These are phyloP conservation scores for Xiphophorus birchmanni DNA, from an alignment of 2,797 vertebrate species.

Conservation along the genomic window DNA sequence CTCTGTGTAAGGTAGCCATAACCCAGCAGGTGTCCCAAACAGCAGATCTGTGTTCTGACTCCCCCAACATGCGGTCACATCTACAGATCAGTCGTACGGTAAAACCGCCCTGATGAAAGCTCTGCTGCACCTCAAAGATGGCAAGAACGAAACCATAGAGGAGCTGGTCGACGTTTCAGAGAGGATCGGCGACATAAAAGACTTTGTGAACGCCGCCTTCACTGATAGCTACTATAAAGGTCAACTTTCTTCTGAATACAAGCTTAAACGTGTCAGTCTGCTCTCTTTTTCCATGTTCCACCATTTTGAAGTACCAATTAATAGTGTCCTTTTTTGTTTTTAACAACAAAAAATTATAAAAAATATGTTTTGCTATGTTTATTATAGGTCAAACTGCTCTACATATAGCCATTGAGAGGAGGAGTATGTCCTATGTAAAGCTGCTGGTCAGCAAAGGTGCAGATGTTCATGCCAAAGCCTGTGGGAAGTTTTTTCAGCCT, in stretches of 20 bases:
- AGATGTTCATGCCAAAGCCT: conserved; percentile 89
- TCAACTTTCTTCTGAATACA: conserved; percentile 56
- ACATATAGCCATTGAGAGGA: conserved; percentile 94
- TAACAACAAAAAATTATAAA: not conserved
- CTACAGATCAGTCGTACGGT: conserved; percentile 86
- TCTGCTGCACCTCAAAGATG: conserved; percentile 88
- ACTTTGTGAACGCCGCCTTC: conserved; percentile 89
- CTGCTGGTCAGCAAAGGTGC: conserved; percentile 91
- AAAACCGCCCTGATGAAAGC: conserved; percentile 93
- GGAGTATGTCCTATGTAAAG: conserved; percentile 85
- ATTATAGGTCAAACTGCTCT: conserved; percentile 91
- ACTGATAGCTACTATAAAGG: conserved; percentile 90
- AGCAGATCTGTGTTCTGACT: not conserved
- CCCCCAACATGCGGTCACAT: conserved; percentile 19
- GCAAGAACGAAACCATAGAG: conserved; percentile 87
- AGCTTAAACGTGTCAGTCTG: not conserved
- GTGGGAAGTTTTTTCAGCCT: conserved; percentile 92
- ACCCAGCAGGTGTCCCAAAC: conserved; percentile 4
- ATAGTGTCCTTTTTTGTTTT: not conserved
- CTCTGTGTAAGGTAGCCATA: conserved; percentile 50
- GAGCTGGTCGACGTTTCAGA: conserved; percentile 87
- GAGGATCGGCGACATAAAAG: conserved; percentile 82
- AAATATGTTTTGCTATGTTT: not conserved
- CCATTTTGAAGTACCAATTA: not conserved
- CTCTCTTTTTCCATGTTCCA: not conserved